Percentiles rank a stretch among this genome's conserved stretches.
Conservation (phyloP, 2,113 vertebrate genomes). For the Ancistrus triradiatus region DNA sequence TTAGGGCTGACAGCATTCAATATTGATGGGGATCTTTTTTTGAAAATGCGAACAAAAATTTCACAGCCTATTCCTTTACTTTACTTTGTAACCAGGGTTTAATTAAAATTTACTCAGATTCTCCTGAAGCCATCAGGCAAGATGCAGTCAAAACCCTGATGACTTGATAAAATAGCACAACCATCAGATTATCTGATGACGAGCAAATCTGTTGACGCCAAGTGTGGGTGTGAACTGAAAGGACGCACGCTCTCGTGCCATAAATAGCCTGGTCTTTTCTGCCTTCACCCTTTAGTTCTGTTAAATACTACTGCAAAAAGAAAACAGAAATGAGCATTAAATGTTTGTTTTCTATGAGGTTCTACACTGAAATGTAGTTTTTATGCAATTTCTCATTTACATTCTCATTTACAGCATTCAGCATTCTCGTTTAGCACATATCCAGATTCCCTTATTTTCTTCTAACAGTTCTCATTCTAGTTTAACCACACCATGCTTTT, state of each 20-base stretch:
- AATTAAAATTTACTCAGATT: too few relatives aligned
- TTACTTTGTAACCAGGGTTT: background rate
- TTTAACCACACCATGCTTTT: too few relatives aligned
- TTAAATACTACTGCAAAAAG: too few relatives aligned
- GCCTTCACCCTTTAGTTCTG: too few relatives aligned
- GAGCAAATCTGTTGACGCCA: background rate
- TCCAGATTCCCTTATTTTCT: too few relatives aligned
- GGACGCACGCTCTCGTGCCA: background rate
- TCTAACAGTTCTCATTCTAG: too few relatives aligned
- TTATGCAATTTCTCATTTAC: too few relatives aligned
- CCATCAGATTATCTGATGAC: background rate
- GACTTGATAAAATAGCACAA: background rate
- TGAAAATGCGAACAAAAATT: background rate
- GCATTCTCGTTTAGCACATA: too few relatives aligned
- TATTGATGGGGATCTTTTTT: slow-evolving; percentile 51
- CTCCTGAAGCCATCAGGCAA: background rate
- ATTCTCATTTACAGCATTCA: too few relatives aligned
- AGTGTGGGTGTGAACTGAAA: background rate
- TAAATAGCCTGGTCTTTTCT: background rate
- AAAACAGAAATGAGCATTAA: too few relatives aligned
- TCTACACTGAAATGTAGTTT: too few relatives aligned
- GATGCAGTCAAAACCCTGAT: background rate
- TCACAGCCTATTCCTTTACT: background rate
- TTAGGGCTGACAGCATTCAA: slow-evolving; percentile 41
- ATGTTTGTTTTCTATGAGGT: too few relatives aligned